These are phyloP conservation scores for Rhodeus uyekii DNA, from an alignment of 2,797 vertebrate species.

Conservation along the genomic window DNA sequence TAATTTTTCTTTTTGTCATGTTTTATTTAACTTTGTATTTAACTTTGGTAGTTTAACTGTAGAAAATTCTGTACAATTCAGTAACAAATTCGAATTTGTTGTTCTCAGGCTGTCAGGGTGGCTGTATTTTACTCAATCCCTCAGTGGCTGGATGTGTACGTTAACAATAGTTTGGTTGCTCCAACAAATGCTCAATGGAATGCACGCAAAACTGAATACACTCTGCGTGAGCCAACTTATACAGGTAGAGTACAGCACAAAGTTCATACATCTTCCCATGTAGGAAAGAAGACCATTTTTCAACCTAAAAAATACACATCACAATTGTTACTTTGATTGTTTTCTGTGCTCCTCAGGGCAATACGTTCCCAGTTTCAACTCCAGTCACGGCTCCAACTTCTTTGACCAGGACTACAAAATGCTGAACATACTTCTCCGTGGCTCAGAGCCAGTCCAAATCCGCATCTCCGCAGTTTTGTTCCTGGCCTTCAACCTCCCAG, in stretches of 20 bases:
- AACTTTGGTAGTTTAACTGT: too few relatives aligned
- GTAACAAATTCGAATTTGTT: conserved; percentile 41
- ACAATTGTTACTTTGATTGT: background rate
- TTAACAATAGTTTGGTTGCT: conserved; percentile 72
- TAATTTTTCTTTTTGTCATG: too few relatives aligned
- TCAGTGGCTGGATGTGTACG: conserved; percentile 83
- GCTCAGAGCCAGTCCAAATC: conserved; percentile 78
- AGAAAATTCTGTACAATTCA: background rate
- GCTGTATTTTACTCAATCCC: conserved; percentile 84
- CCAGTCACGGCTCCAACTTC: conserved; percentile 78
- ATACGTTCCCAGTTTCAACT: conserved; percentile 74
- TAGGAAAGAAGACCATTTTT: background rate
- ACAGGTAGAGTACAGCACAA: too few relatives aligned
- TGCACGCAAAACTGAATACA: conserved; percentile 70
- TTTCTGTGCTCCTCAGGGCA: conserved; percentile 66
- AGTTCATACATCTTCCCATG: background rate
- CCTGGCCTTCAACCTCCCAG: conserved; percentile 81
- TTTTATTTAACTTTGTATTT: too few relatives aligned
- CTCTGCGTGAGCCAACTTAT: conserved; percentile 61
- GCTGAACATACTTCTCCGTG: conserved; percentile 78
- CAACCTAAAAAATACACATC: too few relatives aligned
- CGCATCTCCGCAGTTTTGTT: conserved; percentile 76
- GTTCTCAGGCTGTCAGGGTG: conserved; percentile 75
- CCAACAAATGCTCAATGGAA: conserved; percentile 85
- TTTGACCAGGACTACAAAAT: conserved; percentile 82